Conservation (phyloP, 2,888 invertebrate genomes). For the Tortricodes alternella region DNA sequence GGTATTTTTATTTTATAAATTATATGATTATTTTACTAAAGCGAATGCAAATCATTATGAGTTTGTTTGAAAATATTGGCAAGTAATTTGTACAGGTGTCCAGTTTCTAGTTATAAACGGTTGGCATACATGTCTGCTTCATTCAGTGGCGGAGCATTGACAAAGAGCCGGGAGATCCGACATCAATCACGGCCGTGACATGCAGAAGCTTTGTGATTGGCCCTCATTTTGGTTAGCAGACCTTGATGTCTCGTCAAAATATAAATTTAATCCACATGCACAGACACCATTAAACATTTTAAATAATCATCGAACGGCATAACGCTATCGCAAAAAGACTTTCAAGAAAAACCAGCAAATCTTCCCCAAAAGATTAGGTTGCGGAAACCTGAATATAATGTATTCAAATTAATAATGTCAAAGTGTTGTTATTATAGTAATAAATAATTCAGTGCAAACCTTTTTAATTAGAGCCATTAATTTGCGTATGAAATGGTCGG, state of each 20-base stretch:
- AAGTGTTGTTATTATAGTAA: slow-evolving; percentile 39
- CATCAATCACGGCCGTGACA: slow-evolving; percentile 75
- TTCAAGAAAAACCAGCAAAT: neutral
- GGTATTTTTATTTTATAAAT: too few species aligned
- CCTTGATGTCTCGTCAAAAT: slow-evolving; percentile 55
- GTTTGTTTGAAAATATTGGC: neutral
- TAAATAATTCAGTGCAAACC: slow-evolving; percentile 51
- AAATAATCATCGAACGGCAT: neutral
- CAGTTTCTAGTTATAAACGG: neutral
- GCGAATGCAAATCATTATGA: neutral
- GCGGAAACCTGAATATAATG: slow-evolving; percentile 42
- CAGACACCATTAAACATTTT: neutral
- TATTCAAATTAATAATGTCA: slow-evolving; percentile 44
- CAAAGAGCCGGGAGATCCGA: slow-evolving; percentile 49
- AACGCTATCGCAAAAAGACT: neutral
- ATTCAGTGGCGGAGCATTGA: slow-evolving; percentile 57
- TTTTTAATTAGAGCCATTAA: slow-evolving; percentile 57
- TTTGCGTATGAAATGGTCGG: slow-evolving; percentile 39
- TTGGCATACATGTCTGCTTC: slow-evolving; percentile 36
- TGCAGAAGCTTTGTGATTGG: slow-evolving; percentile 60
- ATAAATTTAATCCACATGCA: slow-evolving; percentile 12
- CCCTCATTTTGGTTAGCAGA: slow-evolving; percentile 55
- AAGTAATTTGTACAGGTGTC: slow-evolving; percentile 8
- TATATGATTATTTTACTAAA: too few species aligned
- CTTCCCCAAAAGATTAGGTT: slow-evolving; percentile 36